Evolutionary conservation across 2,113 vertebrate genomes (phyloP).

Genomic region (Atrichornis clamosus): DNA sequence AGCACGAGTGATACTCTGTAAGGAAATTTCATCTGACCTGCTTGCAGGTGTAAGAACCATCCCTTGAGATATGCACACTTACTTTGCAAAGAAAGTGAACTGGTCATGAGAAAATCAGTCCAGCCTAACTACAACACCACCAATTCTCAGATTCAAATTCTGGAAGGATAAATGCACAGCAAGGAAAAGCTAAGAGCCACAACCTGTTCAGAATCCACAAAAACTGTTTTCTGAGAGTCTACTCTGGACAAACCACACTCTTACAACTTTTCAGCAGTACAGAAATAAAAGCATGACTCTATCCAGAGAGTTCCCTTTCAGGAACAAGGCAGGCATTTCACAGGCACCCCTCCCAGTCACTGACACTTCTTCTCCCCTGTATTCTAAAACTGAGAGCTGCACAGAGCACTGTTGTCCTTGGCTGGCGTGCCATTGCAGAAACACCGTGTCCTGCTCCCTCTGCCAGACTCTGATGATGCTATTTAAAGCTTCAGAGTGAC

Average conservation of each 20-base stretch:
- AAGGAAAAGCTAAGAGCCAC: not conserved
- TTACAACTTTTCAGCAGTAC: not conserved
- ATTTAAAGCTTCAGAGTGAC: not conserved
- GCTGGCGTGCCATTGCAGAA: not conserved
- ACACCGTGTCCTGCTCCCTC: not conserved
- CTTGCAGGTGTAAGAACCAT: not conserved
- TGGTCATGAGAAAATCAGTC: not conserved
- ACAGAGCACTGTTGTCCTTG: not conserved
- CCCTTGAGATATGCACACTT: not conserved
- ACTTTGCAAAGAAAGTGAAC: not conserved
- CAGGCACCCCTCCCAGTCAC: not conserved
- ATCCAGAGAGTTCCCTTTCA: not conserved
- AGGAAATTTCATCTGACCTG: not conserved
- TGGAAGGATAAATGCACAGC: not conserved
- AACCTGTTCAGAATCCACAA: not conserved
- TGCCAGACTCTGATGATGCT: not conserved
- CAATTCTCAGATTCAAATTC: not conserved
- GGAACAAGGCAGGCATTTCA: not conserved
- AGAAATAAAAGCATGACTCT: not conserved
- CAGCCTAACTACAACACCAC: not conserved
- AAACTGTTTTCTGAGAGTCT: not conserved
- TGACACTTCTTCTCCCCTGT: not conserved
- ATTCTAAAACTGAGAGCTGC: not conserved
- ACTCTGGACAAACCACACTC: not conserved
- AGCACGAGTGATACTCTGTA: not conserved